Evolutionary conservation across 2,888 invertebrate species (phyloP), one percentile per base, ranked within the genome.

Genomic region (Ctena decussata): DNA sequence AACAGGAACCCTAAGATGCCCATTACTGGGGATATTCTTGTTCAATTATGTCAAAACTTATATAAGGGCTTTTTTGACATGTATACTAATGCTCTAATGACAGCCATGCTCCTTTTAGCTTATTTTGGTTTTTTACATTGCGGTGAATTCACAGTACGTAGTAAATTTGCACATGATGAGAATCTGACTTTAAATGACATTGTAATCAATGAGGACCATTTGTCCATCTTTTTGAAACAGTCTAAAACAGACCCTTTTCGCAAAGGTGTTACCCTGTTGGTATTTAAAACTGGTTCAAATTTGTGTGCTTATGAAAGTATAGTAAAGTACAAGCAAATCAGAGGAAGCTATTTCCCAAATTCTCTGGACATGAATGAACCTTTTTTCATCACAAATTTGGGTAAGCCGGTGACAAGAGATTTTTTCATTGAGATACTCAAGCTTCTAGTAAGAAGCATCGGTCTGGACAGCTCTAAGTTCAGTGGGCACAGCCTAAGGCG

Each of bases 201-300:
- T 44, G 8, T 27, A n/a, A 3, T 57, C 18, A 5, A 35, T 49
- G 53, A 76, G n/a, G 49, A 57, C 3, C 69, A 39, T 72, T 18
- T 77, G 24, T 0, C 8, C 1, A 18, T 77, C n/a, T 41, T 27
- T 35, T 53, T 75, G 37, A 82, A 77, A 37, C 18, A 32, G 18
- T 82, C 82, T n/a, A 82, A 82, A 39, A 76, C 76, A 57, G 82
- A 82, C 30, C 77, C 76, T 37, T 82, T 82, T 65, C 27, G 71
- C n/a, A 53, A 73, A 46, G 82, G 82, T 27, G 57, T 75, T 3
- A 57, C 44, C 21, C n/a, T 77, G 1, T 2, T 12, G 12, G 6
- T 82, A 3, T 75, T 57, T 41, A 57, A 30, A 24, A 71, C 46
- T 11, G 30, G 60, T 60, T 49, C n/a, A 21, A 24, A 24, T 70